Conservation (phyloP, 1,140 invertebrate genomes). For the Chironomus tepperi region DNA sequence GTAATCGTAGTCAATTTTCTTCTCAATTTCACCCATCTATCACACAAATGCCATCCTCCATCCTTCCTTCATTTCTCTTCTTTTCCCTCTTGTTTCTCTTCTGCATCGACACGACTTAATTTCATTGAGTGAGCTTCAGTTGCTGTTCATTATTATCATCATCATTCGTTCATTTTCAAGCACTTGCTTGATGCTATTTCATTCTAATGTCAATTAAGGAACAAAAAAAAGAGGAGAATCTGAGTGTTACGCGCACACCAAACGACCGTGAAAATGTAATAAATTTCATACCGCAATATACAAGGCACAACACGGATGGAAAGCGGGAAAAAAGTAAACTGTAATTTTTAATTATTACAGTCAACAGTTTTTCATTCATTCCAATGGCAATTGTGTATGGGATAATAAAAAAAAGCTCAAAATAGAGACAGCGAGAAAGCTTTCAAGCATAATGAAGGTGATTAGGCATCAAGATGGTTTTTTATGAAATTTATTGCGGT, state of each 20-base stretch:
- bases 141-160: no score
- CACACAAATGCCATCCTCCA: no score
- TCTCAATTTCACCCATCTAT: background rate
- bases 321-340: no score
- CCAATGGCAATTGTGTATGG: background rate
- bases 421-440: background rate
- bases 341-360: no score
- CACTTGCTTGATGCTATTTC: no score
- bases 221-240: no score
- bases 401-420: background rate
- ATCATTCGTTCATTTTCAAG: no score
- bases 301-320: background rate
- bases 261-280: slow-evolving; percentile 1
- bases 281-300: background rate
- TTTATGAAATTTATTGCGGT: slow-evolving; percentile 2
- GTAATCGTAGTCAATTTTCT: background rate
- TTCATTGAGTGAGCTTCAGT: background rate
- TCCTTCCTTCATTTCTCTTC: no score
- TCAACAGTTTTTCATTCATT: no score
- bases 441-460: slow-evolving; percentile 17
- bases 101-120: background rate
- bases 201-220: no score
- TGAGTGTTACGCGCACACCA: no score
- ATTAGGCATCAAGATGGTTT: slow-evolving; percentile 14
- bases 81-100: no score